These are phyloP conservation scores for Hylaeus anthracinus DNA, from an alignment of 1,140 invertebrate species.

Conservation along the genomic window DNA sequence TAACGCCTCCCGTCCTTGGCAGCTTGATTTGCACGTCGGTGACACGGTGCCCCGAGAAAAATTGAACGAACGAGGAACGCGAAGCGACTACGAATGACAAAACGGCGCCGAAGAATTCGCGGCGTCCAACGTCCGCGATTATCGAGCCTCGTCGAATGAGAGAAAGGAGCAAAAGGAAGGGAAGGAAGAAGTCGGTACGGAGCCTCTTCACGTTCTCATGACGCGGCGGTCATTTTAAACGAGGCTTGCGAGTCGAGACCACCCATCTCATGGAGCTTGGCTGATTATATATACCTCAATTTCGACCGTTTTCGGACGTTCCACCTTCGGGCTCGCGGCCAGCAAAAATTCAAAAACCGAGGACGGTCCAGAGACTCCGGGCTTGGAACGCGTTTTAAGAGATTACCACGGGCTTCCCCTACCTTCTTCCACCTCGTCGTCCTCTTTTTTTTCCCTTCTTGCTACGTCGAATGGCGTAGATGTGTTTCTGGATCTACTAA, in stretches of 20 bases:
- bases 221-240: slow-evolving; percentile 77
- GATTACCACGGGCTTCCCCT: slow-evolving; percentile 41
- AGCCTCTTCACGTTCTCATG: slow-evolving; percentile 68
- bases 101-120: slow-evolving; percentile 15
- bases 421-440: neutral
- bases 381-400: slow-evolving; percentile 56
- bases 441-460: slow-evolving; percentile 1
- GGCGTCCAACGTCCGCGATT: slow-evolving; percentile 33
- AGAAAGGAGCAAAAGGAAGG: too few relatives aligned
- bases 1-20: too few relatives aligned
- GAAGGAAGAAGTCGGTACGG: slow-evolving; percentile 26
- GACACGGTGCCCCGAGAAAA: too few relatives aligned
- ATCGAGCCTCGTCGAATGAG: slow-evolving; percentile 5
- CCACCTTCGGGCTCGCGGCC: slow-evolving; percentile 32
- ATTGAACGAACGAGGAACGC: neutral
- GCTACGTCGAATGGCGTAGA: slow-evolving; percentile 36
- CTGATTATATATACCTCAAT: slow-evolving; percentile 66
- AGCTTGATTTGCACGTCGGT: too few relatives aligned
- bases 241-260: slow-evolving; percentile 69
- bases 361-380: slow-evolving; percentile 33
- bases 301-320: slow-evolving; percentile 45
- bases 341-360: slow-evolving; percentile 33
- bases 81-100: neutral
- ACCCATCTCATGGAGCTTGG: slow-evolving; percentile 74
- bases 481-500: slow-evolving; percentile 69